These are phyloP conservation scores for Podabrus alpinus DNA, from an alignment of 2,888 invertebrate species.

Conservation along the genomic window DNA sequence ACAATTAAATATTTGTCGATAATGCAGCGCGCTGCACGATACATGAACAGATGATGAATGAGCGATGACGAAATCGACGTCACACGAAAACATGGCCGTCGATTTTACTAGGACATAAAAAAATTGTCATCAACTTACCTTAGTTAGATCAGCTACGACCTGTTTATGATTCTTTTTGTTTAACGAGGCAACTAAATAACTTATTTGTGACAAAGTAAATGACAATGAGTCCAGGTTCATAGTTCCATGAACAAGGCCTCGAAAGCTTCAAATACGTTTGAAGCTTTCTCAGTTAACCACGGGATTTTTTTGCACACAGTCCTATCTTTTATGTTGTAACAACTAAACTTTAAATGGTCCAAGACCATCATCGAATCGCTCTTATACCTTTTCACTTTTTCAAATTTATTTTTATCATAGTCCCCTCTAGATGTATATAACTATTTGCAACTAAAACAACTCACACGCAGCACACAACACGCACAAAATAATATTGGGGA, in stretches of 20 bases:
- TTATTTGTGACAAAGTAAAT: constrained; percentile 98
- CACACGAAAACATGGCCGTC: constrained; percentile 21
- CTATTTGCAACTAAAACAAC: constrained; percentile 10
- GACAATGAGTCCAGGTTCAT: constrained; percentile 99
- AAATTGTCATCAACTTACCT: constrained; percentile 67
- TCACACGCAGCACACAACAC: constrained; percentile 18
- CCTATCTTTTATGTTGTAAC: constrained; percentile 53
- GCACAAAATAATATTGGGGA: constrained; percentile 1
- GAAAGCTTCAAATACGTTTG: constrained; percentile 95
- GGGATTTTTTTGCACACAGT: constrained; percentile 62
- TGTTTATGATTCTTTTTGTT: constrained; percentile 95
- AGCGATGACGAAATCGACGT: constrained; percentile 26
- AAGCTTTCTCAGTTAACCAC: constrained; percentile 86
- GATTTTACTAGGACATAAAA: constrained; percentile 2
- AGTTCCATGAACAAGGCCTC: constrained; percentile 84
- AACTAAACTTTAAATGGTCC: constrained; percentile 55
- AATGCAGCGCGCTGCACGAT: constrained; percentile 27
- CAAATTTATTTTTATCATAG: constrained; percentile 22
- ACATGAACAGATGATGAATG: constrained; percentile 21
- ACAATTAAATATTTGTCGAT: constrained; percentile 41
- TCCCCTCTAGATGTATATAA: not conserved
- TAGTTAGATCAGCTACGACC: constrained; percentile 84
- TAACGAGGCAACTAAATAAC: constrained; percentile 94
- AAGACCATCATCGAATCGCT: constrained; percentile 58
- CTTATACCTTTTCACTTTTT: constrained; percentile 24